A percentile compares a stretch with the other conserved stretches of the same genome.
Evolutionary conservation across 2,113 vertebrate genomes (phyloP).

Genomic region (Hydrolagus affinis): DNA sequence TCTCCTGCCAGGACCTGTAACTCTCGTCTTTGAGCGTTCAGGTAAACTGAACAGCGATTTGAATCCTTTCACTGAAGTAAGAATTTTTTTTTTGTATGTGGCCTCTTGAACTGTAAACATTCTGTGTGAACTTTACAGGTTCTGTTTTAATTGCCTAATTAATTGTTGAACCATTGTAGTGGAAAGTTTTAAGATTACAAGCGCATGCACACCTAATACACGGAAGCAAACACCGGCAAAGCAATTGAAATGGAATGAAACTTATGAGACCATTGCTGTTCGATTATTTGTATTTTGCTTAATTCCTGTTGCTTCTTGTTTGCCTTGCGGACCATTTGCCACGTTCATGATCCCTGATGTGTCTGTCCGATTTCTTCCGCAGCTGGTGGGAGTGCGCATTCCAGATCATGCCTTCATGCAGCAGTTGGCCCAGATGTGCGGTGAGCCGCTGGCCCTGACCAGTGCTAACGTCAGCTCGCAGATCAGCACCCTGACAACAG

Average conservation of each 20-base stretch:
- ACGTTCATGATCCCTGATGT: no score
- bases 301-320: no score
- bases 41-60: constrained; percentile 70
- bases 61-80: constrained; percentile 85
- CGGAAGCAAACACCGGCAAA: no score
- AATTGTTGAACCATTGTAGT: no score
- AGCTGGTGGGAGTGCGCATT: constrained; percentile 89
- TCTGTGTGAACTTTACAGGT: no score
- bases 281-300: no score
- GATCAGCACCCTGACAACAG: constrained; percentile 67
- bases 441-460: constrained; percentile 78
- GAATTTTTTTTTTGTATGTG: constrained; percentile 36
- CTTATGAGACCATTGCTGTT: no score
- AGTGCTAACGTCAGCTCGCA: constrained; percentile 83
- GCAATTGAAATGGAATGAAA: no score
- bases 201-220: no score
- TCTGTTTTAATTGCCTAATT: neutral
- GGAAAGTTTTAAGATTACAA: no score
- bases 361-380: constrained; percentile 6
- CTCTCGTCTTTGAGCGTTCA: constrained; percentile 75
- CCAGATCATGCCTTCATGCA: constrained; percentile 75
- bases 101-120: no score
- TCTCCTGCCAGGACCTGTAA: constrained; percentile 84
- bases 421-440: constrained; percentile 68
- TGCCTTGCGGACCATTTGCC: no score